Evolutionary conservation across 2,113 vertebrate genomes (phyloP).

Genomic region (Sander vitreus): DNA sequence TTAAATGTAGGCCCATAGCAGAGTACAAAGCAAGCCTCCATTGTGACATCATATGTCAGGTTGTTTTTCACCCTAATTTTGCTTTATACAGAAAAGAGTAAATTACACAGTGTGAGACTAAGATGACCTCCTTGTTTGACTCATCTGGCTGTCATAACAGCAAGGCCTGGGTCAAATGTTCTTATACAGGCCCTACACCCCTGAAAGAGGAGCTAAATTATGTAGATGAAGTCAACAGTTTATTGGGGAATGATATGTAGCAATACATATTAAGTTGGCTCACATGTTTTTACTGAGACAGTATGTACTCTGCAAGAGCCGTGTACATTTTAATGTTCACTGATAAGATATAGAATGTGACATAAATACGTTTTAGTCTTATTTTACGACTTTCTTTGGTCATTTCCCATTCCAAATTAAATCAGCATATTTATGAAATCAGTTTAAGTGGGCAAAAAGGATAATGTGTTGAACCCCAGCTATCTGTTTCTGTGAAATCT

Average conservation of each 20-base stretch:
- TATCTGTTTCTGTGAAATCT: not conserved
- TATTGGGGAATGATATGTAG: conserved; percentile 14
- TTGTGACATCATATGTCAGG: conserved; percentile 45
- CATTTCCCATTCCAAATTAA: not conserved
- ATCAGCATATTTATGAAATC: not conserved
- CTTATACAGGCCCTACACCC: not conserved
- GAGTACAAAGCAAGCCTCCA: conserved; percentile 59
- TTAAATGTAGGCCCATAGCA: conserved; percentile 38
- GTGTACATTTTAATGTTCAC: conserved; percentile 46
- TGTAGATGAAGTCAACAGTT: conserved; percentile 8
- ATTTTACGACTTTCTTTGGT: not conserved
- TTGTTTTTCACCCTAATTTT: conserved; percentile 65
- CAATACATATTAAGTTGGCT: not conserved
- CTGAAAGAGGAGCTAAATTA: not conserved
- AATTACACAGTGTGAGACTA: conserved; percentile 50
- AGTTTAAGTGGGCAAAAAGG: not conserved
- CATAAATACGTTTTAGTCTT: not conserved
- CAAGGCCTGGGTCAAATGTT: conserved; percentile 23
- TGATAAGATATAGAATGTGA: conserved; percentile 50
- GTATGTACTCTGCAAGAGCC: not conserved
- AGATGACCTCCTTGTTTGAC: conserved; percentile 36
- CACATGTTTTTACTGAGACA: conserved; percentile 19
- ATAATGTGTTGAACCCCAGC: not conserved
- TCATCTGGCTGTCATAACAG: conserved; percentile 26
- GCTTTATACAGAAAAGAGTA: conserved; percentile 28